phyloP scores from a whole-genome alignment of 1,140 invertebrate genomes.

The Harlomillsia oculata region DNA sequence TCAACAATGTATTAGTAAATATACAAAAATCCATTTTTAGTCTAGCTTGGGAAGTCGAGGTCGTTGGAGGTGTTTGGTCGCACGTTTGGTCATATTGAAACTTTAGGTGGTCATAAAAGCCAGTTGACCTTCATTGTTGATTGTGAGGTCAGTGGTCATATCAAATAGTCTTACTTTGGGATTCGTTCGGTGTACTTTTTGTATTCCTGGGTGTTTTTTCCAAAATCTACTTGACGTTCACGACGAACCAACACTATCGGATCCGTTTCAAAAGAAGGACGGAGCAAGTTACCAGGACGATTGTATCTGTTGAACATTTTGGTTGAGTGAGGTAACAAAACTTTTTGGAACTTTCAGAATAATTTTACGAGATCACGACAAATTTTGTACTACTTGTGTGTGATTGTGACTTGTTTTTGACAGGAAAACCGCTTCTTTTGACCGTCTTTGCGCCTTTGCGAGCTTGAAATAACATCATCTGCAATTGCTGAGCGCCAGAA shows the following conservation, averaged over 20 bases:
- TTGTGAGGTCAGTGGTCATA: neutral
- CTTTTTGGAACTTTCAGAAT: neutral
- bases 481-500: too few species aligned
- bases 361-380: neutral
- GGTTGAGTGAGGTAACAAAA: neutral
- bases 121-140: neutral
- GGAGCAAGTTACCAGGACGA: neutral
- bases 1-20: neutral
- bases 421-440: too few species aligned
- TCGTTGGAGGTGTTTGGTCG: too few species aligned
- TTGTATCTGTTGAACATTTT: neutral
- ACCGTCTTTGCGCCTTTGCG: too few species aligned
- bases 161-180: slow-evolving; percentile 32
- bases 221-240: slow-evolving; percentile 46
- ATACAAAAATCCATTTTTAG: too few species aligned
- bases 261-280: slow-evolving; percentile 39
- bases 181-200: slow-evolving; percentile 39
- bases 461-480: too few species aligned
- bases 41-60: too few species aligned
- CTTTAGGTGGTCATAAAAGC: neutral
- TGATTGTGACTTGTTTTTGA: too few species aligned
- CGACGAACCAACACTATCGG: slow-evolving; percentile 38
- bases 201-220: slow-evolving; percentile 44
- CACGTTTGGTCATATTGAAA: neutral
- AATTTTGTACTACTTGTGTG: too few species aligned